These are phyloP conservation scores for Pimephales promelas DNA, from an alignment of 2,113 vertebrate genomes.

Conservation along the genomic window DNA sequence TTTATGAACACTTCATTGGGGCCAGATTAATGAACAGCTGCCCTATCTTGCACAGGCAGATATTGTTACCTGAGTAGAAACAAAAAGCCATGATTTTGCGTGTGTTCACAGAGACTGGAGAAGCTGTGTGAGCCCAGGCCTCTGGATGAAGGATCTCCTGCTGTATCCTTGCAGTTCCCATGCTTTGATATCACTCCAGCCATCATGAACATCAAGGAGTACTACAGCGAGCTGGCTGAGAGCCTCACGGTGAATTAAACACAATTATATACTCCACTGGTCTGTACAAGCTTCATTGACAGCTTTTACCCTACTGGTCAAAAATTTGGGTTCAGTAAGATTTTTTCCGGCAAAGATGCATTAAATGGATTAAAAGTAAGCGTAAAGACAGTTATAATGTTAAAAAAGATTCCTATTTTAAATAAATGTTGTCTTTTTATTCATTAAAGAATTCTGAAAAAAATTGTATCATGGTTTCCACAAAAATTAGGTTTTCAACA, in stretches of 20 bases:
- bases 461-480: neutral
- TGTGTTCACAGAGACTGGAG: constrained; percentile 64
- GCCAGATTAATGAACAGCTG: constrained; percentile 36
- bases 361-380: neutral
- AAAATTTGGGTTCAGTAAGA: too few relatives aligned
- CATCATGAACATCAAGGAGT: constrained; percentile 69
- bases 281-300: neutral
- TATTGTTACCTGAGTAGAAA: constrained; percentile 55
- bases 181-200: constrained; percentile 68
- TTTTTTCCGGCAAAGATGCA: neutral
- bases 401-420: neutral
- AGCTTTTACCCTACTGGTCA: neutral
- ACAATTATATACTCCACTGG: constrained; percentile 37
- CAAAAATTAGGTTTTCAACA: neutral
- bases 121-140: constrained; percentile 57
- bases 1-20: constrained; percentile 59
- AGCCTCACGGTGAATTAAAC: constrained; percentile 70
- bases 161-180: constrained; percentile 64
- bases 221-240: constrained; percentile 72
- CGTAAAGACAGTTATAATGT: neutral
- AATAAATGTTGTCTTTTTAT: neutral
- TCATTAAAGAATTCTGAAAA: neutral
- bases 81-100: constrained; percentile 37
- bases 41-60: constrained; percentile 1
- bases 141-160: constrained; percentile 44